Evolutionary conservation across 2,888 invertebrate species (phyloP).

Genomic region (Bimastos eiseni): DNA sequence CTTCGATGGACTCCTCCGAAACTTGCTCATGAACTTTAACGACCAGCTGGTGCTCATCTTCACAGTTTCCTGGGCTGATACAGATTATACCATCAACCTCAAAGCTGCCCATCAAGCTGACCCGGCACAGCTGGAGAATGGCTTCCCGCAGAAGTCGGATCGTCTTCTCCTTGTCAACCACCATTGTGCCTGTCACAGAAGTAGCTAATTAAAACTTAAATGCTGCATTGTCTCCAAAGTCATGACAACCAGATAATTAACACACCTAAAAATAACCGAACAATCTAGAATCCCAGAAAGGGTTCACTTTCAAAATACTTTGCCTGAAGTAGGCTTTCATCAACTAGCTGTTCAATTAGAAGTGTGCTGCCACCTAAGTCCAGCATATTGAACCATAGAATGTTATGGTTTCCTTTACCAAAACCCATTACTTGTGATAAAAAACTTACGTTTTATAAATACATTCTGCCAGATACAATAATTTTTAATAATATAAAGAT

Average conservation of each 20-base stretch:
- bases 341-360: background rate
- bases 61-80: background rate
- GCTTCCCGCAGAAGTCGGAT: constrained; percentile 14
- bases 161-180: constrained; percentile 16
- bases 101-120: constrained; percentile 21
- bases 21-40: constrained; percentile 14
- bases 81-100: constrained; percentile 18
- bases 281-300: background rate
- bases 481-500: background rate
- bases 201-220: background rate
- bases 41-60: constrained; percentile 20
- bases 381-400: no score
- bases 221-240: background rate
- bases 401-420: background rate
- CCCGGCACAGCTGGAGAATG: constrained; percentile 16
- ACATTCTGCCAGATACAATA: background rate
- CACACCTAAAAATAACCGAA: background rate
- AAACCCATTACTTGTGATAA: background rate
- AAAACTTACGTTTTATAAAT: background rate
- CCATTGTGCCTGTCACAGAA: background rate
- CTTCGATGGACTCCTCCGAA: background rate
- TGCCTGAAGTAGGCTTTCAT: background rate
- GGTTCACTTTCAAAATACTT: background rate
- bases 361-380: background rate
- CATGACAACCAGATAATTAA: background rate